Base-by-base conservation (phyloP, 2,888 invertebrate genomes). In the Hirtodrosophila duncani region DNA sequence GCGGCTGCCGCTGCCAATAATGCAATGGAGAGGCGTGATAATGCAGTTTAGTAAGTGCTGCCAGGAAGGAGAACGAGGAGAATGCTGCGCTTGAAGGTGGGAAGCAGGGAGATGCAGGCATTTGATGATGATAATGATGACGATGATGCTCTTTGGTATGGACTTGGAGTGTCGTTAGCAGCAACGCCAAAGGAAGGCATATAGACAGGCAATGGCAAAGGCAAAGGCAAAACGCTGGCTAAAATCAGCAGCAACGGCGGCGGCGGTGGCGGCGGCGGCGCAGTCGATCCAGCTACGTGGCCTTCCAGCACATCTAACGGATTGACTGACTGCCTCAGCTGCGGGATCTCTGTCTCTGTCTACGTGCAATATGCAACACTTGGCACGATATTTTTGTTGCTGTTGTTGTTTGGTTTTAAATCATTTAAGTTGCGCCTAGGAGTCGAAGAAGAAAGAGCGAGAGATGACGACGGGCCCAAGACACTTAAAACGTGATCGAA, bases 401-500 rank as follows among this genome's bases (percentile, higher is more conserved):
- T 9, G 14, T 16, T 17, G 9, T 8, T 18, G 20, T 33, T 77
- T 80, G 74, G 75, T 77, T 77, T 77, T 80, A 77, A 77, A 80
- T 77, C 80, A 77, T 77, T 80, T 77, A 80, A 67, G 74, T 80
- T 68, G 61, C n/a, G n/a, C 48, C 78, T 71, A 69, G 56, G 49
- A 58, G 60, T 49, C 38, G 45, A 44, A 27, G 56, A 55, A 21
- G 43, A 57, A 23, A 33, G n/a, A n/a, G n/a, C n/a, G n/a, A n/a
- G n/a, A n/a, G 48, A 43, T 37, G 60, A 31, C 59, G 37, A 59
- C 51, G 59, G 74, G 70, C 67, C 67, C 79, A 77, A 77, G 81
- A 77, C 80, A 80, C 78, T 80, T 72, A 77, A 77, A 77, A 77
- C 75, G 80, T 77, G 75, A 77, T 80, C 80, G 75, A 80, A 77